Evolutionary conservation across 1,140 invertebrate species (phyloP), one percentile per base, ranked within the genome.

Genomic region (Leptinotarsa texana): DNA sequence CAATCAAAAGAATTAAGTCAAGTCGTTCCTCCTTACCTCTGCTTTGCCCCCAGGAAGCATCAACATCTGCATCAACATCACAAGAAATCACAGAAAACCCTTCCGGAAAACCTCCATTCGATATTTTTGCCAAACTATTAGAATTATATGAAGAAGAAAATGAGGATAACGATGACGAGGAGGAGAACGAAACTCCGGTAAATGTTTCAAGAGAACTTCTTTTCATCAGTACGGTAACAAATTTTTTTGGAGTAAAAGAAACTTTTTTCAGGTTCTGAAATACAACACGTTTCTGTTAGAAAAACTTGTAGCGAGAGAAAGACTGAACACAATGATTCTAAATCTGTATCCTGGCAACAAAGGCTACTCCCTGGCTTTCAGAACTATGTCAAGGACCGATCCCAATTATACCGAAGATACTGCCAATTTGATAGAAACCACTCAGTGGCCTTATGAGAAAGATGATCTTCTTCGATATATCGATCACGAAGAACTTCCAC

Each of bases 341-440:
- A 97, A 96, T 88, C 88, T 98, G 78, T 96, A 96, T 88, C 92
- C 94, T 74, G 94, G 92, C 61, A 95, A 96, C 86, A 95, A 96
- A 87, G 95, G 95, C 81, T 97, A 96, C 87, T 95, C 94, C 78
- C 87, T 97, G 84, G 93, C 92, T 84, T 82, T 83, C 75, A 72
- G 77, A 48, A 75, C 77, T 22, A 72, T 69, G 63, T 68, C 80
- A 57, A 69, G 75, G 70, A 78, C 48, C 68, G 42, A 76, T 74
- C 75, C 62, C 72, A 72, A 78, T 49, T 69, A 87, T 74, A 84
- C 88, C 83, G 90, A 91, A 77, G 90, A 90, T 78, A 88, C 89
- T 81, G 83, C 82, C 82, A 82, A 83, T 62, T 85, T 93, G 79
- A 89, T 93, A 79, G 92, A 93, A 86, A 93, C 92, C 49, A 89